Conservation (phyloP, 1,140 invertebrate genomes). For the Whitmania pigra region DNA sequence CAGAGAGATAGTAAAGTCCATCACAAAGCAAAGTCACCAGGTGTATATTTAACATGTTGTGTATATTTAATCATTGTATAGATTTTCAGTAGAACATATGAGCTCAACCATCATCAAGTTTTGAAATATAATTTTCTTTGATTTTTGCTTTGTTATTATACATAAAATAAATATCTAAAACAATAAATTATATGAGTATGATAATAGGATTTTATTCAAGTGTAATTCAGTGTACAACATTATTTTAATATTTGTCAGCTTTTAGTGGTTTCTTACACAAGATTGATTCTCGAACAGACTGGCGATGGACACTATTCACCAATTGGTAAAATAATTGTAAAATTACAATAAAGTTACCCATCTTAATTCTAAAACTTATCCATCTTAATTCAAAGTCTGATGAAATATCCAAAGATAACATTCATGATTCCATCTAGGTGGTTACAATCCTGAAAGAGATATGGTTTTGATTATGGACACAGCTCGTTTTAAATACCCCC, state of each 20-base stretch:
- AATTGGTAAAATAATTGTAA: constrained; percentile 28
- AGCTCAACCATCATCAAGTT: no score
- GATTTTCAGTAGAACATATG: no score
- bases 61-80: neutral
- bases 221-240: no score
- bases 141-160: no score
- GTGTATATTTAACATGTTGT: neutral
- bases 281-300: constrained; percentile 35
- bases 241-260: no score
- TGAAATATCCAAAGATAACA: neutral
- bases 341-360: neutral
- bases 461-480: constrained; percentile 40
- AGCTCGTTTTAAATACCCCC: constrained; percentile 42
- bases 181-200: no score
- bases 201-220: no score
- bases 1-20: constrained; percentile 27
- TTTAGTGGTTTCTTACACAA: constrained; percentile 34
- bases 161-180: no score
- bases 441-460: constrained; percentile 36
- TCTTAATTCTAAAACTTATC: neutral
- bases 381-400: neutral
- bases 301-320: constrained; percentile 40
- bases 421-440: constrained; percentile 33
- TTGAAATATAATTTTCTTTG: no score
- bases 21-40: constrained; percentile 28